Evolutionary conservation across 2,797 vertebrate species (phyloP).

Genomic region (Microcaecilia unicolor): DNA sequence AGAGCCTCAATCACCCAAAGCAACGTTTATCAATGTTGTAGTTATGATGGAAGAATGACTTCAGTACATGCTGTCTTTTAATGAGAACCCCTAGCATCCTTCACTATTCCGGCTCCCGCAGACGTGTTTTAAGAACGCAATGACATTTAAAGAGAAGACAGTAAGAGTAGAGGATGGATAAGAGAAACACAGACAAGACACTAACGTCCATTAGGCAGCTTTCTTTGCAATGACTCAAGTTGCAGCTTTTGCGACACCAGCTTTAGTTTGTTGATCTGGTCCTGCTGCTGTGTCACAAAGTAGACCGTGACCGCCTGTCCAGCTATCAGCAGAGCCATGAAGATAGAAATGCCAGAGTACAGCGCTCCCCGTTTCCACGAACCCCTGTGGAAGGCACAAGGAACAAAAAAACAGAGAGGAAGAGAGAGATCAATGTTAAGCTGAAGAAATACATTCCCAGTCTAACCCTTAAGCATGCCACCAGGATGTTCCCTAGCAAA

Average conservation of each 20-base stretch:
- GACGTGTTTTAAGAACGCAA: too few species aligned
- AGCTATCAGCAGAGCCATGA: constrained; percentile 74
- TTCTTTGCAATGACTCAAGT: constrained; percentile 46
- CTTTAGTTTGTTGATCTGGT: constrained; percentile 65
- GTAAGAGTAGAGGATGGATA: accelerated
- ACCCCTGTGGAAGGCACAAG: not conserved
- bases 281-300: constrained; percentile 68
- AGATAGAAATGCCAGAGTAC: constrained; percentile 62
- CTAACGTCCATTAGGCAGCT: constrained; percentile 49
- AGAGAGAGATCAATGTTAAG: not conserved
- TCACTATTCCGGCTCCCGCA: too few species aligned
- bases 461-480: too few species aligned
- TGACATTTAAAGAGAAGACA: not conserved
- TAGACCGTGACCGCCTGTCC: constrained; percentile 80
- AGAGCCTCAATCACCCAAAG: too few species aligned
- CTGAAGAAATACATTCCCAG: too few species aligned
- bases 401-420: not conserved
- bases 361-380: constrained; percentile 47
- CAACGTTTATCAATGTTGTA: too few species aligned
- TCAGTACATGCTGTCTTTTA: too few species aligned
- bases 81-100: too few species aligned
- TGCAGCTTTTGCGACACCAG: constrained; percentile 54
- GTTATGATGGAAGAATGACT: too few species aligned
- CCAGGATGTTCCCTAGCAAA: too few species aligned
- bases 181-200: not conserved